Evolutionary conservation across 2,888 invertebrate species (phyloP).

Genomic region (Atherix ibis): DNA sequence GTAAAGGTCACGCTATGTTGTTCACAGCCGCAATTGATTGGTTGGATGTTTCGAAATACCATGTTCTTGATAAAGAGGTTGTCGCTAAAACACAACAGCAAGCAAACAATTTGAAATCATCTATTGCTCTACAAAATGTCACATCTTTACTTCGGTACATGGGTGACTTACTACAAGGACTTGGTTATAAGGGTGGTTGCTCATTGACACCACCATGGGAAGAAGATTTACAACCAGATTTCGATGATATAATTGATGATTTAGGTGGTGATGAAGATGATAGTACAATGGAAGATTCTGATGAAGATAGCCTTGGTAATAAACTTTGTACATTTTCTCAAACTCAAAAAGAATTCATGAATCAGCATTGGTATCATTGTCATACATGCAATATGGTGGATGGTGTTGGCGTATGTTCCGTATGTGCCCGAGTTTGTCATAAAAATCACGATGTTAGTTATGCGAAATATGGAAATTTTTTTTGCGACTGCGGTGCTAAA

Average conservation of each 20-base stretch:
- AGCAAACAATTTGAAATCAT: constrained; percentile 12
- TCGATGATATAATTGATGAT: constrained; percentile 76
- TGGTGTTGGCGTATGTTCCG: constrained; percentile 93
- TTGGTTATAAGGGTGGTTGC: constrained; percentile 32
- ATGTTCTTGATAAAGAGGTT: constrained; percentile 22
- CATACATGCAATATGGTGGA: constrained; percentile 98
- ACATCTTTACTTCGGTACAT: constrained; percentile 75
- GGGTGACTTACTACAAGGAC: constrained; percentile 43
- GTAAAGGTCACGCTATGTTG: constrained; percentile 61
- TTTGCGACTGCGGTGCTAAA: constrained; percentile 97
- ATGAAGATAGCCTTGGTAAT: constrained; percentile 31
- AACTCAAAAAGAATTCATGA: constrained; percentile 96
- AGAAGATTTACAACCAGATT: constrained; percentile 54
- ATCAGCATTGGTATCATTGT: constrained; percentile 98
- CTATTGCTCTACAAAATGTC: constrained; percentile 52
- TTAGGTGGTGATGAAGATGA: constrained; percentile 84
- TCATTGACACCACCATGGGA: constrained; percentile 63
- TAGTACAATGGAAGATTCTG: constrained; percentile 60
- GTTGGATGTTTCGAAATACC: constrained; percentile 53
- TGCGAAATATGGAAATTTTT: constrained; percentile 97
- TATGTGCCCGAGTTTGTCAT: constrained; percentile 95
- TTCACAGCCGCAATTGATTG: constrained; percentile 67
- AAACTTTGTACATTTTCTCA: constrained; percentile 93
- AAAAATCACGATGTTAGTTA: constrained; percentile 92
- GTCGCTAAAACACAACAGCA: constrained; percentile 15